A percentile compares a stretch with the other conserved stretches of the same genome.
These are phyloP conservation scores for Candidula unifasciata DNA, from an alignment of 2,888 invertebrate genomes.

Conservation along the genomic window DNA sequence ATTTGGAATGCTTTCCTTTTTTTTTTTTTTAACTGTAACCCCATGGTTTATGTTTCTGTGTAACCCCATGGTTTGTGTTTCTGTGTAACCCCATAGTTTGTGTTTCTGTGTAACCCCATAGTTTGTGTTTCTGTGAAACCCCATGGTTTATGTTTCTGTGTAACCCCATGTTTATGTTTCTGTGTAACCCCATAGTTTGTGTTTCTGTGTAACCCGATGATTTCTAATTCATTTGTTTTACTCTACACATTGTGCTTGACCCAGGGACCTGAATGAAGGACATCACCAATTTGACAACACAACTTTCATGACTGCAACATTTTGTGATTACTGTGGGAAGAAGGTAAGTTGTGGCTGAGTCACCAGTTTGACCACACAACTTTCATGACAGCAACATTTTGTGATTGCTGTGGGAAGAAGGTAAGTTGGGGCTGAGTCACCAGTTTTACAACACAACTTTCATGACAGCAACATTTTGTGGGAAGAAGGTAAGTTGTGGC, in stretches of 20 bases:
- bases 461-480: constrained; percentile 91
- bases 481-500: constrained; percentile 86
- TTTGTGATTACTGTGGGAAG: constrained; percentile 95
- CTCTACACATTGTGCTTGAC: neutral
- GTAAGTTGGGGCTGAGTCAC: too few relatives aligned
- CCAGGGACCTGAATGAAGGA: constrained; percentile 61
- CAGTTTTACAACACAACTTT: constrained; percentile 93
- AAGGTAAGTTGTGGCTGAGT: constrained; percentile 84
- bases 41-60: too few relatives aligned
- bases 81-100: too few relatives aligned
- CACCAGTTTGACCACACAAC: constrained; percentile 90
- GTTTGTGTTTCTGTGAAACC: too few relatives aligned
- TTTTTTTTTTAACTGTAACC: too few relatives aligned
- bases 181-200: neutral
- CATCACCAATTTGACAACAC: constrained; percentile 88
- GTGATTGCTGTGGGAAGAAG: neutral
- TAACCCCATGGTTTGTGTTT: too few relatives aligned
- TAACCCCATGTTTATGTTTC: neutral
- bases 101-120: too few relatives aligned
- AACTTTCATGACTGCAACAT: constrained; percentile 92
- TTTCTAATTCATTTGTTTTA: neutral
- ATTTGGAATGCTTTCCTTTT: too few relatives aligned
- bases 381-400: constrained; percentile 87
- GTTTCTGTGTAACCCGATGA: neutral
- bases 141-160: too few relatives aligned